Evolutionary conservation across 2,797 vertebrate genomes (phyloP).

Genomic region (Xenentodon cancila): DNA sequence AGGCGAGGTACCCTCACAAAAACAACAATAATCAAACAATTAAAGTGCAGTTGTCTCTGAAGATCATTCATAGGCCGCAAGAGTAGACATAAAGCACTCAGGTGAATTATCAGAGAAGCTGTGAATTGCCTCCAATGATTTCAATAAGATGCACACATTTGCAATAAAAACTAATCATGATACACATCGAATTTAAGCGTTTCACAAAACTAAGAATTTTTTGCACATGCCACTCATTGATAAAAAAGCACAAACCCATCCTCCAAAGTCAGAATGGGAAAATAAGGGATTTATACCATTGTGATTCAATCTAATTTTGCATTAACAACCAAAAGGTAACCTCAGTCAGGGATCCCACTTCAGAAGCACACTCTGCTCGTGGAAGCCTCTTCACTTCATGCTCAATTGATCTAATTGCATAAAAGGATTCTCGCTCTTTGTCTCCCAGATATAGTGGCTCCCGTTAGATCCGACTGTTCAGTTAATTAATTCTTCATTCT

Average conservation of each 20-base stretch:
- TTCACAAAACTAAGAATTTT: conserved; percentile 66
- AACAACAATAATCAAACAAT: conserved; percentile 24
- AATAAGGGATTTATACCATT: conserved; percentile 69
- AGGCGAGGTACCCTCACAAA: conserved; percentile 36
- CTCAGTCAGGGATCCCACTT: conserved; percentile 77
- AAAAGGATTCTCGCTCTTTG: conserved; percentile 72
- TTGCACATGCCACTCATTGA: conserved; percentile 34
- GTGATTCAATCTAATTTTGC: conserved; percentile 64
- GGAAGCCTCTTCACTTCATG: conserved; percentile 83
- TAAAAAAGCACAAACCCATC: conserved; percentile 71
- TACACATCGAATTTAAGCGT: conserved; percentile 74
- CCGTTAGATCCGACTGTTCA: conserved; percentile 75
- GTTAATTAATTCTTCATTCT: conserved; percentile 84
- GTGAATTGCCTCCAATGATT: conserved; percentile 84
- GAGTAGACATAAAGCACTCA: conserved; percentile 80
- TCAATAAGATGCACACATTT: conserved; percentile 79
- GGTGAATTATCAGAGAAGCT: conserved; percentile 79
- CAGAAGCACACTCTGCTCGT: conserved; percentile 69
- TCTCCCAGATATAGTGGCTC: conserved; percentile 68
- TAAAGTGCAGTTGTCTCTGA: conserved; percentile 53
- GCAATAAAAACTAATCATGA: conserved; percentile 85
- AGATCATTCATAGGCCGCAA: conserved; percentile 72
- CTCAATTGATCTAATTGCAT: conserved; percentile 87
- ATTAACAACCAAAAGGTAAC: conserved; percentile 81
- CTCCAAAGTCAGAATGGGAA: conserved; percentile 77